Conservation (phyloP, 2,888 invertebrate genomes). For the Polydrusus tereticollis region DNA sequence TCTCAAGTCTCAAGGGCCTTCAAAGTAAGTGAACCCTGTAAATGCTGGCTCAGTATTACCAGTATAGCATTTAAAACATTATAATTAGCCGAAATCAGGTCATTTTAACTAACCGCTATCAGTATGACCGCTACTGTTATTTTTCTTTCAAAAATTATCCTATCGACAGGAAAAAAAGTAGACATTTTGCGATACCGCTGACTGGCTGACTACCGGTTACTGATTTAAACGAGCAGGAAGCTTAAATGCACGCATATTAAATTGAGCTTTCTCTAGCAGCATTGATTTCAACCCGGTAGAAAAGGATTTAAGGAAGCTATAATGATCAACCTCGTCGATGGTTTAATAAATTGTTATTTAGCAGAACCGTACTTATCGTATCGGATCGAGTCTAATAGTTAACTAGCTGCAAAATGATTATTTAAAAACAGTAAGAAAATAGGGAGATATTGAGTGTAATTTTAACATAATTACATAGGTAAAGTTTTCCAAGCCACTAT, state of each 20-base stretch:
- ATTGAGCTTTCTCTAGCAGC: conserved; percentile 41
- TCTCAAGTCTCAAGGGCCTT: too few species aligned
- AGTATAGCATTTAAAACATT: too few species aligned
- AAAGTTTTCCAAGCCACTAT: too few species aligned
- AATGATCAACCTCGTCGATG: conserved; percentile 42
- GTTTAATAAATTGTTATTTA: conserved; percentile 18
- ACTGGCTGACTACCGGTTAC: conserved; percentile 37
- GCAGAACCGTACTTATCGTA: conserved; percentile 3
- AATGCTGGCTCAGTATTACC: background rate
- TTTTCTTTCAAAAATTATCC: background rate
- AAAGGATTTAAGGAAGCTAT: conserved; percentile 29
- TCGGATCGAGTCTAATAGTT: too few species aligned
- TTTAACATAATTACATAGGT: too few species aligned
- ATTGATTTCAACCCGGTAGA: conserved; percentile 38
- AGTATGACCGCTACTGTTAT: background rate
- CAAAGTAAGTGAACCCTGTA: too few species aligned
- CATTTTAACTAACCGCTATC: background rate
- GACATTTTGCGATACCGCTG: conserved; percentile 37
- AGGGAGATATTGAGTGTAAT: too few species aligned
- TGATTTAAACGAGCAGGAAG: conserved; percentile 40
- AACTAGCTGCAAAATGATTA: background rate
- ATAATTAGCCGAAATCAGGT: background rate
- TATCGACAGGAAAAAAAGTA: conserved; percentile 31
- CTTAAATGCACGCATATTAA: conserved; percentile 32
- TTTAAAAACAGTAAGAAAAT: background rate